Evolutionary conservation across 2,888 invertebrate species (phyloP).

Genomic region (Cheilosia vernalis): DNA sequence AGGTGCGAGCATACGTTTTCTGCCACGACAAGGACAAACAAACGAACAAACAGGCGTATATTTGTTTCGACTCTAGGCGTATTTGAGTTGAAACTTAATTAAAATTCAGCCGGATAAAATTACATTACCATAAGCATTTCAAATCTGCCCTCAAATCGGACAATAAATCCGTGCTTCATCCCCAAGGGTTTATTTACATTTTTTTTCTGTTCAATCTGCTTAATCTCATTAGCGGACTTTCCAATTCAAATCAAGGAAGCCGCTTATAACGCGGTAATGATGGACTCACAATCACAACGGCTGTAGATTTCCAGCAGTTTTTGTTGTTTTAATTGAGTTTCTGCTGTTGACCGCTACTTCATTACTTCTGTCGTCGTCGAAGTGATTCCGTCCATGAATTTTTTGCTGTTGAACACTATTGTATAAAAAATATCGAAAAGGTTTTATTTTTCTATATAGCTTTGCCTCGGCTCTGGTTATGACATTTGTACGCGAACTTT

Average conservation of each 20-base stretch:
- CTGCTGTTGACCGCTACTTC: slow-evolving; percentile 68
- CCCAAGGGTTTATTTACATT: neutral
- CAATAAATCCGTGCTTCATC: neutral
- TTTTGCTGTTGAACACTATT: slow-evolving; percentile 26
- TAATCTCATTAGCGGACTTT: slow-evolving; percentile 49
- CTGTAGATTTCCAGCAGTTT: neutral
- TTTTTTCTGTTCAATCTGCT: slow-evolving; percentile 27
- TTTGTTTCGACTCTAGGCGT: too few relatives aligned
- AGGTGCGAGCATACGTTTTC: too few relatives aligned
- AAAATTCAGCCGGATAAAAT: too few relatives aligned
- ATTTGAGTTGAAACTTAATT: too few relatives aligned
- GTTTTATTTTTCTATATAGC: neutral
- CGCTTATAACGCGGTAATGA: slow-evolving; percentile 25
- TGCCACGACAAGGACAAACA: too few relatives aligned
- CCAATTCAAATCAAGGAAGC: slow-evolving; percentile 30
- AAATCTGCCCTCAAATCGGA: too few relatives aligned
- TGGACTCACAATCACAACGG: slow-evolving; percentile 6
- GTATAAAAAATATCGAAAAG: neutral
- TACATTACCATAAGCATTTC: too few relatives aligned
- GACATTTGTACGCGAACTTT: slow-evolving; percentile 59
- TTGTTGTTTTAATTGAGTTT: slow-evolving; percentile 58
- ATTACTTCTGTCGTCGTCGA: slow-evolving; percentile 34
- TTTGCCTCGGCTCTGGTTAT: slow-evolving; percentile 34
- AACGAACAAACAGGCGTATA: too few relatives aligned
- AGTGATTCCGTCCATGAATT: slow-evolving; percentile 29